Percentiles rank a stretch among this genome's conserved stretches.
Evolutionary conservation across 2,888 invertebrate genomes (phyloP).

Genomic region (Orthosia cruda): DNA sequence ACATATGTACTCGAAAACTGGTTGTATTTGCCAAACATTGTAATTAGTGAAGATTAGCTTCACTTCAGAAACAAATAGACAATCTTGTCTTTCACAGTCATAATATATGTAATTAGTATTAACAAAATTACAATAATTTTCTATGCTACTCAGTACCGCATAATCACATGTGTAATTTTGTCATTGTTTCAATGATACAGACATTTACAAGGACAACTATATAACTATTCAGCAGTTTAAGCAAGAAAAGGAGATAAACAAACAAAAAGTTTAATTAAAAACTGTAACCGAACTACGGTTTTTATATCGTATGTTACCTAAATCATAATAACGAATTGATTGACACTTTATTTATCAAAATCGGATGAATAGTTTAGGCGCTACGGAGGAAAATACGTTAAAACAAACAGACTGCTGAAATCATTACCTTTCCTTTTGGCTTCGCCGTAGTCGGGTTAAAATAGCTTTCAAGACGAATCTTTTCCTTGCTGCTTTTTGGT

Average conservation of each 20-base stretch:
- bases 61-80: slow-evolving; percentile 2
- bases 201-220: slow-evolving; percentile 1
- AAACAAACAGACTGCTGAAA: too few species aligned
- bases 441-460: too few species aligned
- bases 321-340: too few species aligned
- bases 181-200: slow-evolving; percentile 5
- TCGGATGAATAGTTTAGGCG: too few species aligned
- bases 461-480: too few species aligned
- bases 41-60: slow-evolving; percentile 2
- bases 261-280: too few species aligned
- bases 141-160: not conserved
- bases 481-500: too few species aligned
- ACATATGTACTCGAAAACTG: not conserved
- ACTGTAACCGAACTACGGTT: too few species aligned
- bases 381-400: too few species aligned
- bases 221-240: not conserved
- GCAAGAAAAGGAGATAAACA: not conserved
- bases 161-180: slow-evolving; percentile 15
- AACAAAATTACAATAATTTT: slow-evolving; percentile 21
- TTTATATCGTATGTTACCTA: too few species aligned
- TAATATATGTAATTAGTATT: not conserved
- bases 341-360: too few species aligned
- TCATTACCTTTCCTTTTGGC: too few species aligned
- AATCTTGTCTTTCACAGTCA: not conserved
- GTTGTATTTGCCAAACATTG: not conserved